Base-by-base conservation (phyloP, 2,888 invertebrate genomes). In the Athalia rosae region DNA sequence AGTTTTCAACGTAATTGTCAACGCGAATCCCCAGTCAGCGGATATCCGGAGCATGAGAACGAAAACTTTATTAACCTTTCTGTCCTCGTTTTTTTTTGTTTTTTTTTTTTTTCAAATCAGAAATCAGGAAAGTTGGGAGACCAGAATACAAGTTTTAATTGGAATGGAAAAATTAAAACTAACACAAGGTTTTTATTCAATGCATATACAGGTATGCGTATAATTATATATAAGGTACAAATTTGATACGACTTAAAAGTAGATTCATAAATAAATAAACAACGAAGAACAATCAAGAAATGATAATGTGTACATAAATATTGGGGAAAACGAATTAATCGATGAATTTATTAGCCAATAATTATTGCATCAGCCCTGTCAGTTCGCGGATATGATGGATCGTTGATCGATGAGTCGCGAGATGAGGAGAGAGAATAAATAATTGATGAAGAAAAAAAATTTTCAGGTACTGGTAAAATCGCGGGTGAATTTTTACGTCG, bases 401-500 rank as follows among this genome's bases (percentile, higher is more conserved):
- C 9, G 13, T 71, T 45, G 56, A 56, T 58, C 13, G 13, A 58
- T 53, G 41, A n/a, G 69, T 53, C 28, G 28, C 50, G 48, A 56
- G 43, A 71, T 58, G 71, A 71, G 7, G 15, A 45, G 7, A 9
- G 4, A 71, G 13, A 62, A 74, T 74, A 74, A 74, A 74, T 74
- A 74, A 47, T 48, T 59, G 48, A 74, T 59, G 61, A 61, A 28
- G 48, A 62, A 71, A 28, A 28, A 28, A n/a, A n/a, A n/a, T 76
- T 79, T 53, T 87, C 86, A 87, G 86, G 87, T 87, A 87, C 87
- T 81, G 79, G 76, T 78, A 79, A 78, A 76, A 79, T 71, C 43
- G 59, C n/a, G 13, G 8, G 13, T 48, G 47, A 11, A 58, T 74
- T 11, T 48, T 76, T 76, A 76, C 15, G 76, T n/a, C 8, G 78